These are phyloP conservation scores for Peribatodes rhomboidaria DNA, from an alignment of 2,888 invertebrate species.

Conservation along the genomic window DNA sequence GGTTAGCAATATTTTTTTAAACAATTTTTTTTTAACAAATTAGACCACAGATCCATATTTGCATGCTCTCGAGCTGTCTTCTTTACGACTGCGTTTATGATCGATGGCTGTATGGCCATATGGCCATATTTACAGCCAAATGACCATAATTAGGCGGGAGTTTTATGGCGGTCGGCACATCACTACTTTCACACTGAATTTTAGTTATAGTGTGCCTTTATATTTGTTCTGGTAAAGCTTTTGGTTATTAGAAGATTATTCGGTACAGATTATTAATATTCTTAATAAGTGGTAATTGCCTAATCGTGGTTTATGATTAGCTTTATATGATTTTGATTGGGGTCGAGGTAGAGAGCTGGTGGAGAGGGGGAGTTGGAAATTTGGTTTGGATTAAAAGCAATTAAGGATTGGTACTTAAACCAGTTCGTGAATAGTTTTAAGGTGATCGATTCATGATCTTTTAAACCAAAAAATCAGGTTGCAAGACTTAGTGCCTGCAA, in stretches of 20 bases:
- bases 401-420: neutral
- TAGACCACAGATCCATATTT: constrained; percentile 22
- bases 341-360: neutral
- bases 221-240: constrained; percentile 46
- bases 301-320: constrained; percentile 37
- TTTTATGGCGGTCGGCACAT: constrained; percentile 42
- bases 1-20: neutral
- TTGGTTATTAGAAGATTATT: constrained; percentile 35
- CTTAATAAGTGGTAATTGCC: constrained; percentile 31
- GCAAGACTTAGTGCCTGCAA: too few relatives aligned
- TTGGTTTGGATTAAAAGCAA: neutral
- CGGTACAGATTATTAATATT: constrained; percentile 28
- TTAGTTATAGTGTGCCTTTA: constrained; percentile 44
- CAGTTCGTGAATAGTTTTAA: too few relatives aligned
- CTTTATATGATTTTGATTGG: constrained; percentile 24
- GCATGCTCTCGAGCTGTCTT: constrained; percentile 33
- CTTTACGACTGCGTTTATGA: constrained; percentile 78
- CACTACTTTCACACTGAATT: constrained; percentile 47
- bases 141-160: constrained; percentile 74
- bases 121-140: constrained; percentile 52
- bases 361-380: neutral
- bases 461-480: too few relatives aligned
- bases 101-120: constrained; percentile 54
- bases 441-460: neutral
- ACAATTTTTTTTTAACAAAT: neutral